Evolutionary conservation across 2,888 invertebrate genomes (phyloP).

Genomic region (Hyles lineata): DNA sequence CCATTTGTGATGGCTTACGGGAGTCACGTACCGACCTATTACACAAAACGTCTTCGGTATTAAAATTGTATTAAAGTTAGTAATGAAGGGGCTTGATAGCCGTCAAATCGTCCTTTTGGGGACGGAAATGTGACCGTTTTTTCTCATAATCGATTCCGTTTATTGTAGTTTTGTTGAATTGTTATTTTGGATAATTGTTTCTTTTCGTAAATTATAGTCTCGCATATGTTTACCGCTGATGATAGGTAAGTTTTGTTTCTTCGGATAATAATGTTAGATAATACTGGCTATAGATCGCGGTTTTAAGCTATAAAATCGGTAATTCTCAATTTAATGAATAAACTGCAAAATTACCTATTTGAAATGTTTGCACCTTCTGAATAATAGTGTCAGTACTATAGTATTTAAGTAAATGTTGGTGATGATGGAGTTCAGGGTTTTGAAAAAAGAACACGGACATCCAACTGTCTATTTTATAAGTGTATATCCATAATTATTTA

Average conservation of each 20-base stretch:
- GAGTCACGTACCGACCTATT: conserved; percentile 76
- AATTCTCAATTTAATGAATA: too few species aligned
- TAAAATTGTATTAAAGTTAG: conserved; percentile 72
- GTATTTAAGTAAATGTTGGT: too few species aligned
- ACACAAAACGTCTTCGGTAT: conserved; percentile 64
- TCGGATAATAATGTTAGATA: not conserved
- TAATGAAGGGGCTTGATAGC: conserved; percentile 70
- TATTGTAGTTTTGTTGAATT: conserved; percentile 60
- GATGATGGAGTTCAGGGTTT: too few species aligned
- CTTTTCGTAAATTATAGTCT: conserved; percentile 25
- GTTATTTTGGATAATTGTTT: conserved; percentile 46
- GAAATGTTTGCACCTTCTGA: too few species aligned
- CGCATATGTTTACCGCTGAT: not conserved
- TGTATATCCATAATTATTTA: too few species aligned
- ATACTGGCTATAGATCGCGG: not conserved
- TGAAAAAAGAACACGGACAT: too few species aligned
- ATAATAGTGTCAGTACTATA: too few species aligned
- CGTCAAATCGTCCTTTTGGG: conserved; percentile 71
- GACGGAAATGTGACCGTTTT: conserved; percentile 71
- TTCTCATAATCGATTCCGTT: conserved; percentile 76
- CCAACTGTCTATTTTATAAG: too few species aligned
- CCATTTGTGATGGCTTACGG: conserved; percentile 68
- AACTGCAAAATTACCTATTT: too few species aligned
- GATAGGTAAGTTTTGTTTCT: not conserved
- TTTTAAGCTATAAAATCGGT: not conserved